Conservation (phyloP, 2,113 vertebrate genomes). For the Casuarius casuarius region DNA sequence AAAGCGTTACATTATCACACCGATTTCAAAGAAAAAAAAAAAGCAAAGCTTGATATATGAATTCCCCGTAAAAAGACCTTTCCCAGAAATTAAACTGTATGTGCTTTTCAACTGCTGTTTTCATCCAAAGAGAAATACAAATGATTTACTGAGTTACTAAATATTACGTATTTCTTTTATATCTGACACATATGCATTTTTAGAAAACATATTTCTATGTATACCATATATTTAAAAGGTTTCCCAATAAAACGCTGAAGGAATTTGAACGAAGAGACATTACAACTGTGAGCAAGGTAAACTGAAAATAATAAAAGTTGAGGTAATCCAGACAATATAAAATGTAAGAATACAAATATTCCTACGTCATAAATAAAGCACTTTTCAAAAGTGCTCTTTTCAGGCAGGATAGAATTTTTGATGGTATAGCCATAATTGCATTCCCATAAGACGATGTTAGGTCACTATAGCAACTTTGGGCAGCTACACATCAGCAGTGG, state of each 20-base stretch:
- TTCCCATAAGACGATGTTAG: background rate
- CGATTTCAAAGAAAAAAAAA: background rate
- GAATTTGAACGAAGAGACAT: background rate
- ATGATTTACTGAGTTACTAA: background rate
- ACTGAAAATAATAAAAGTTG: background rate
- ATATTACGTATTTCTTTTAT: background rate
- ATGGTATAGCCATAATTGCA: background rate
- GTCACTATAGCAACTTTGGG: conserved; percentile 22
- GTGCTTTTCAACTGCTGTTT: background rate
- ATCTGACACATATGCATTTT: background rate
- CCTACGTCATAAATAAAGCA: background rate
- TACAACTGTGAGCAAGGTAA: background rate
- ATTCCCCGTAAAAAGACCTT: background rate
- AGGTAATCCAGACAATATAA: background rate
- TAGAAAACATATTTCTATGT: background rate
- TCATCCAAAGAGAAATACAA: background rate
- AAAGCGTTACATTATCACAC: background rate
- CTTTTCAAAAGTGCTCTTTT: background rate
- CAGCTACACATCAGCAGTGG: background rate
- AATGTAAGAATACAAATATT: background rate
- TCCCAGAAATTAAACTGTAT: background rate
- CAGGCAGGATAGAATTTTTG: background rate
- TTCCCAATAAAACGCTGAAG: background rate
- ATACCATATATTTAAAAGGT: background rate
- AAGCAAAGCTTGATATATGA: background rate